Conservation (phyloP, 2,113 vertebrate genomes). For the Aspidoscelis tigris region DNA sequence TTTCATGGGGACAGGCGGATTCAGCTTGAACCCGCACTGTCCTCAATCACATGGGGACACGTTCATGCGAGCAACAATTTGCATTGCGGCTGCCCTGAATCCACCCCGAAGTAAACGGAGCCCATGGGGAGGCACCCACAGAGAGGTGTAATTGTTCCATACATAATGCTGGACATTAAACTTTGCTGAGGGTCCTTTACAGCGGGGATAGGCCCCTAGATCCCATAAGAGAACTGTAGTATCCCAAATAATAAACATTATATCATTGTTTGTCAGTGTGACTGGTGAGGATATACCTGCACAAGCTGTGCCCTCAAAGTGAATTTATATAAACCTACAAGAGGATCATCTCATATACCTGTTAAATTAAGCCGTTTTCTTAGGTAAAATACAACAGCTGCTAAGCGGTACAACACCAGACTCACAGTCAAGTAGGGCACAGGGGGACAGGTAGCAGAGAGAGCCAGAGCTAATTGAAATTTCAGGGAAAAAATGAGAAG, state of each 20-base stretch:
- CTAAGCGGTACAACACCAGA: slow-evolving; percentile 19
- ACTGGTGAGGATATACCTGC: neutral
- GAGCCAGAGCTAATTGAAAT: slow-evolving; percentile 41
- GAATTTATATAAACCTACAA: slow-evolving; percentile 16
- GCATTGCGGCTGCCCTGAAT: no score
- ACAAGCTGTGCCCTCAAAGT: neutral
- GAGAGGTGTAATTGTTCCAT: no score
- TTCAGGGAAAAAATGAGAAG: slow-evolving; percentile 22
- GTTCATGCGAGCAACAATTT: no score
- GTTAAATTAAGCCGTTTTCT: slow-evolving; percentile 32
- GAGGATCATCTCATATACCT: accelerated
- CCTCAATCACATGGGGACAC: no score
- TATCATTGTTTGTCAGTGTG: neutral
- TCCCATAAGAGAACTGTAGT: neutral
- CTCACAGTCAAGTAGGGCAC: slow-evolving; percentile 24
- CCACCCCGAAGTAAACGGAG: no score
- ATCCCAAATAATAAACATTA: neutral
- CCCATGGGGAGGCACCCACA: no score
- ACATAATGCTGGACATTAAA: neutral
- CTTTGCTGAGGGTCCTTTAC: neutral
- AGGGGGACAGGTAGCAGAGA: slow-evolving; percentile 42
- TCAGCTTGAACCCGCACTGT: no score
- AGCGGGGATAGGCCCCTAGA: neutral
- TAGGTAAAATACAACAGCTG: slow-evolving; percentile 14
- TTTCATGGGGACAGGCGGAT: no score